phyloP scores from a whole-genome alignment of 1,140 invertebrate genomes.

The Archegozetes longisetosus region DNA sequence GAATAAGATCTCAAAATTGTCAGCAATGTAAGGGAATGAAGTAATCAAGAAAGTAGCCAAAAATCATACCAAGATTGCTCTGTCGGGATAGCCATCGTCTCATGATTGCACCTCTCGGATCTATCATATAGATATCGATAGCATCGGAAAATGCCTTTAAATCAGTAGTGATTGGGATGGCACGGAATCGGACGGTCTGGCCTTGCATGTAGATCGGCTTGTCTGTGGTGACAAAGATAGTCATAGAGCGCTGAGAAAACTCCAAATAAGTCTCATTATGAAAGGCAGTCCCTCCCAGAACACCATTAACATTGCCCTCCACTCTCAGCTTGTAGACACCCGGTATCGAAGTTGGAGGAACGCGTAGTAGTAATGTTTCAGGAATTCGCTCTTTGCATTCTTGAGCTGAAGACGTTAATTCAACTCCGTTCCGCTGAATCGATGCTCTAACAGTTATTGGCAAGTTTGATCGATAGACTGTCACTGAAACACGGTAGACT shows the following conservation, averaged over 20 bases:
- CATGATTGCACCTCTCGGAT: constrained; percentile 67
- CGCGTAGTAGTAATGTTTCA: constrained; percentile 60
- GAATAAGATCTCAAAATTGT: background rate
- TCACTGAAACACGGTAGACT: constrained; percentile 62
- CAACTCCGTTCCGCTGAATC: constrained; percentile 68
- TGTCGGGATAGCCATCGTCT: constrained; percentile 76
- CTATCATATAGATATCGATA: constrained; percentile 73
- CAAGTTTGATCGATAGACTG: constrained; percentile 49
- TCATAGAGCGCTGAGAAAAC: constrained; percentile 78
- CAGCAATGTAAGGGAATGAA: constrained; percentile 34
- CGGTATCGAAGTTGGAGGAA: constrained; percentile 58
- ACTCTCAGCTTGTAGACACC: constrained; percentile 71
- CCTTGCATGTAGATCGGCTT: constrained; percentile 89
- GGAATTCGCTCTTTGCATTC: constrained; percentile 59
- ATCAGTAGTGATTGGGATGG: constrained; percentile 74
- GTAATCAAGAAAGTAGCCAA: constrained; percentile 30
- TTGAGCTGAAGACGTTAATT: constrained; percentile 55
- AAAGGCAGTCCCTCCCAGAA: constrained; percentile 67
- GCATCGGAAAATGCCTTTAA: constrained; percentile 69
- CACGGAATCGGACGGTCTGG: constrained; percentile 67
- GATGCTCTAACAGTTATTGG: constrained; percentile 62
- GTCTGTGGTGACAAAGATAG: constrained; percentile 86
- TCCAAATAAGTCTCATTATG: constrained; percentile 57
- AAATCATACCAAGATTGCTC: constrained; percentile 32
- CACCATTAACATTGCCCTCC: constrained; percentile 67